These are phyloP conservation scores for Platycheirus rosarum DNA, from an alignment of 2,888 invertebrate genomes.

Conservation along the genomic window DNA sequence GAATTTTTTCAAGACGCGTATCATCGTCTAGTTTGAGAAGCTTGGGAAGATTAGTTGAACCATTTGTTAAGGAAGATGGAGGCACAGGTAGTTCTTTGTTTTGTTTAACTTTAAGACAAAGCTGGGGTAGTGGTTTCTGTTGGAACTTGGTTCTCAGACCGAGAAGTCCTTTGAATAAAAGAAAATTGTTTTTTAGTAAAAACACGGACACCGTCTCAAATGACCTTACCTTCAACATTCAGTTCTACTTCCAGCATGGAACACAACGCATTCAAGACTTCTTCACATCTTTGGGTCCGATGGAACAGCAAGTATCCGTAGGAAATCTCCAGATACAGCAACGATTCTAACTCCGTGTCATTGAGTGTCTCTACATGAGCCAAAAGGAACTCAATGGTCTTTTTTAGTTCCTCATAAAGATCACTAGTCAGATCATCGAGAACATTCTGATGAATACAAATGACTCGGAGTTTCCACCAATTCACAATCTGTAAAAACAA, in stretches of 20 bases:
- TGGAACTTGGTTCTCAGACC: conserved; percentile 97
- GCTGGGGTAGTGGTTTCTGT: conserved; percentile 90
- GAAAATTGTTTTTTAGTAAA: too few relatives aligned
- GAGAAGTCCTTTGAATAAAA: conserved; percentile 82
- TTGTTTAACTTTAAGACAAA: conserved; percentile 88
- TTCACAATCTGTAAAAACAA: conserved; percentile 75
- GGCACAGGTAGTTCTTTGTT: conserved; percentile 80
- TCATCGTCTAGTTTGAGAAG: conserved; percentile 93
- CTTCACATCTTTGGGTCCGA: conserved; percentile 87
- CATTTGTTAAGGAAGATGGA: conserved; percentile 81
- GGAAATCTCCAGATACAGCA: conserved; percentile 84
- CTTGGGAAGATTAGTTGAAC: conserved; percentile 84
- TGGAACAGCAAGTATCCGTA: conserved; percentile 90
- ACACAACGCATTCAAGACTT: conserved; percentile 86
- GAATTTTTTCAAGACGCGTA: conserved; percentile 90
- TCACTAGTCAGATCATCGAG: conserved; percentile 89
- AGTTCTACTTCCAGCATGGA: conserved; percentile 87
- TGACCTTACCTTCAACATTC: conserved; percentile 86
- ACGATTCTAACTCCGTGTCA: conserved; percentile 81
- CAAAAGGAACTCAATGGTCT: conserved; percentile 75
- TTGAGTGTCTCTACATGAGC: conserved; percentile 78
- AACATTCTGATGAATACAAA: conserved; percentile 89
- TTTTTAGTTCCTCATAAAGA: conserved; percentile 83
- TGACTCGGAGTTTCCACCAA: conserved; percentile 89
- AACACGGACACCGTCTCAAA: too few relatives aligned